These are phyloP conservation scores for Scolopax mira DNA, from an alignment of 2,113 vertebrate genomes.

Conservation along the genomic window DNA sequence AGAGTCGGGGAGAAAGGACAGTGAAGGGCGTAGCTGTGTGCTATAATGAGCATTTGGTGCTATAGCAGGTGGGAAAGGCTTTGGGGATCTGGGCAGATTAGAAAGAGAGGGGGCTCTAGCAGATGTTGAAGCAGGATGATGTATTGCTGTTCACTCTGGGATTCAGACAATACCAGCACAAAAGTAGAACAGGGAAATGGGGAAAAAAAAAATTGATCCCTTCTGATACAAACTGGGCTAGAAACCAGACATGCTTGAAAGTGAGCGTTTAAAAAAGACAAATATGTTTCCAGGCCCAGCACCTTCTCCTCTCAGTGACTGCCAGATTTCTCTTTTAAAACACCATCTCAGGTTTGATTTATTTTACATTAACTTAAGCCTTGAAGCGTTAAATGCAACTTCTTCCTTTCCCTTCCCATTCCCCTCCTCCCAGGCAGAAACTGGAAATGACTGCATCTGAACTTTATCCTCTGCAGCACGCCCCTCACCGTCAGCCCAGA, in stretches of 20 bases:
- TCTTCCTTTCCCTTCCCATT: background rate
- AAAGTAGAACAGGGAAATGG: conserved; percentile 75
- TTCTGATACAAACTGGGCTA: conserved; percentile 72
- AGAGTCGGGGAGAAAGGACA: conserved; percentile 75
- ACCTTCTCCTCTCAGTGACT: conserved; percentile 30
- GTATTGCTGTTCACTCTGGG: conserved; percentile 81
- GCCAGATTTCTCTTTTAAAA: conserved; percentile 57
- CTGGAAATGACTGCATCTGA: background rate
- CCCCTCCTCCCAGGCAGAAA: background rate
- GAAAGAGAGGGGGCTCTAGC: conserved; percentile 80
- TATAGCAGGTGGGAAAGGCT: conserved; percentile 84
- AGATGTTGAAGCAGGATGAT: conserved; percentile 86
- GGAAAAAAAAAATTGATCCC: conserved; percentile 71
- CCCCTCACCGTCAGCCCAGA: background rate
- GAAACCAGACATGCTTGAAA: conserved; percentile 70
- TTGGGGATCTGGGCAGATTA: conserved; percentile 83
- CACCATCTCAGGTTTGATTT: conserved; percentile 41
- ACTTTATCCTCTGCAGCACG: background rate
- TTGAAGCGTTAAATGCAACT: background rate
- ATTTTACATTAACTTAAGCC: conserved; percentile 26
- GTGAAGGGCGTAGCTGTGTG: conserved; percentile 75
- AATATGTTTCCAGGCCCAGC: conserved; percentile 55
- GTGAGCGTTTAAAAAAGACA: conserved; percentile 67
- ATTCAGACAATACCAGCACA: conserved; percentile 80
- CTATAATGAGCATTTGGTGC: conserved; percentile 82